phyloP scores from a whole-genome alignment of 2,113 vertebrate genomes.

The Lasiurus cinereus region DNA sequence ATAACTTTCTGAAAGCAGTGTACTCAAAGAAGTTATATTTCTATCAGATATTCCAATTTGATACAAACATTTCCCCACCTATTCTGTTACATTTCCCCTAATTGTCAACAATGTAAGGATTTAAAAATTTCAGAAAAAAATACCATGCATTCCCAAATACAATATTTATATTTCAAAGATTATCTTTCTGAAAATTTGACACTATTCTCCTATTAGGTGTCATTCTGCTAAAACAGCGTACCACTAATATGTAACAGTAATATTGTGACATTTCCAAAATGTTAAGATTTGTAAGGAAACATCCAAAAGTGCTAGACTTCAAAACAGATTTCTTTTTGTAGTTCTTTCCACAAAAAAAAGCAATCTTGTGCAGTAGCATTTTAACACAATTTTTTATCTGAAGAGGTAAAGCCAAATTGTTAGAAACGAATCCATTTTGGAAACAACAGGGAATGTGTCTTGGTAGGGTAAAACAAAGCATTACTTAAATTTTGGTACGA shows the following conservation, averaged over 20 bases:
- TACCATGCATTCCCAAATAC: neutral
- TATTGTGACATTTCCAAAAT: neutral
- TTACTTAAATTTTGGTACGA: constrained; percentile 59
- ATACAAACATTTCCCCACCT: neutral
- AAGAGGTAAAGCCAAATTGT: constrained; percentile 34
- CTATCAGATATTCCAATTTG: neutral
- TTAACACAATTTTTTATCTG: constrained; percentile 38
- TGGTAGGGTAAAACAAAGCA: constrained; percentile 22
- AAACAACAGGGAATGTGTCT: neutral
- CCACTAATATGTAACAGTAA: neutral
- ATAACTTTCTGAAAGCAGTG: neutral
- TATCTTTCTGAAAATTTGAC: neutral
- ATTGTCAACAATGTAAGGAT: neutral
- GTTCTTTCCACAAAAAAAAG: neutral
- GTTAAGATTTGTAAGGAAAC: constrained; percentile 19
- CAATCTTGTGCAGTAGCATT: neutral
- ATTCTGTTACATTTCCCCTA: neutral
- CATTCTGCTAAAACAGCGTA: neutral
- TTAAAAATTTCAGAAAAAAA: constrained; percentile 21
- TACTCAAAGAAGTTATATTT: neutral
- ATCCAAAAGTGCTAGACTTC: neutral
- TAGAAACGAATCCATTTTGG: constrained; percentile 30
- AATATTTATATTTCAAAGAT: neutral
- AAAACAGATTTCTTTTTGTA: neutral
- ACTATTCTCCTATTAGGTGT: neutral